Conservation (phyloP, 2,113 vertebrate species). For the Prolemur simus region DNA sequence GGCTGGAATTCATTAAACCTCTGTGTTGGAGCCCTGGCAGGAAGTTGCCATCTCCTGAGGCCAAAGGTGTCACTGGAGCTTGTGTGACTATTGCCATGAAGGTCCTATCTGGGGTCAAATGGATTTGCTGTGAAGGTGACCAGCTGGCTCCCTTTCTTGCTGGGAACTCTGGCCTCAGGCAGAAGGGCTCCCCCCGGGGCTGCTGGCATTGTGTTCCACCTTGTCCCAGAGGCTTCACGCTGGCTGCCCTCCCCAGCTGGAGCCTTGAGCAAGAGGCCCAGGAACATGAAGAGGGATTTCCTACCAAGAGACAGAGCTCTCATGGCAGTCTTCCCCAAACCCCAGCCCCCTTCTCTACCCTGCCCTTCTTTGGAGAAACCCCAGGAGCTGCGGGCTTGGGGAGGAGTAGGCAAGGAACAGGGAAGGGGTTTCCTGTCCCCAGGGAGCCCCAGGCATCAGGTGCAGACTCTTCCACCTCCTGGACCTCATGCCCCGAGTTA, state of each 20-base stretch:
- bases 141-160: not conserved
- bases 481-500: not conserved
- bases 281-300: not conserved
- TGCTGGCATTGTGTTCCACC: not conserved
- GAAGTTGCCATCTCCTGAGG: not conserved
- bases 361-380: not conserved
- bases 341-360: not conserved
- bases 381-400: not conserved
- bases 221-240: not conserved
- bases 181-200: not conserved
- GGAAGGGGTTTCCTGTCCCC: not conserved
- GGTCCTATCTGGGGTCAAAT: not conserved
- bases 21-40: not conserved
- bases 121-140: not conserved
- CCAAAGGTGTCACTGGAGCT: not conserved
- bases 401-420: not conserved
- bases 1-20: not conserved
- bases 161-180: not conserved
- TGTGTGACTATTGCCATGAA: not conserved
- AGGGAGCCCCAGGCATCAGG: not conserved
- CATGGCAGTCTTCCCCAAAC: not conserved
- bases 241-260: not conserved
- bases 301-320: not conserved
- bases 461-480: not conserved
- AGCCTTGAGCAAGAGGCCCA: not conserved